Evolutionary conservation across 2,113 vertebrate genomes (phyloP).

Genomic region (Phalacrocorax pelagicus): DNA sequence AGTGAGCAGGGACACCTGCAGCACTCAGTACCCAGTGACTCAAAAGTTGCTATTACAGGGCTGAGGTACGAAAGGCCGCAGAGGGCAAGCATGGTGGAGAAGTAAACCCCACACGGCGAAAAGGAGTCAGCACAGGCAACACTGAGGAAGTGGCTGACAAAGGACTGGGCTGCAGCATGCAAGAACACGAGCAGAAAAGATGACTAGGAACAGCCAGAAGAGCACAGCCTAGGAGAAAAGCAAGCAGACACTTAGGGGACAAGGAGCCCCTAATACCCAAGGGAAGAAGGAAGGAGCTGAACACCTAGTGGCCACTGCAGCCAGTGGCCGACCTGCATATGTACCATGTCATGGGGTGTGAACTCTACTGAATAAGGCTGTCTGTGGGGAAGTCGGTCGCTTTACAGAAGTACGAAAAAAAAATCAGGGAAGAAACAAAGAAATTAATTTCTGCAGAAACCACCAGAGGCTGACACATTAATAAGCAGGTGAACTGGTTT

Average conservation of each 20-base stretch:
- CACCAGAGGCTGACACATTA: neutral
- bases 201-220: neutral
- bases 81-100: neutral
- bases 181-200: neutral
- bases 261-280: rapidly evolving
- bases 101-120: rapidly evolving
- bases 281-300: neutral
- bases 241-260: neutral
- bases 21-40: too few relatives aligned
- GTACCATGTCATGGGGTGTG: neutral
- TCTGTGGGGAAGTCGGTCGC: neutral
- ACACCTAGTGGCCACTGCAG: rapidly evolving
- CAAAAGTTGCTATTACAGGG: neutral
- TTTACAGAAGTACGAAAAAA: neutral
- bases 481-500: neutral
- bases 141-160: neutral
- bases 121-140: neutral
- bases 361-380: neutral
- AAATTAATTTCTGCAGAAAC: neutral
- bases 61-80: neutral
- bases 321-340: neutral
- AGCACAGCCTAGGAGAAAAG: neutral
- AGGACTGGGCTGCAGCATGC: neutral
- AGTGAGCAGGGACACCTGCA: neutral
- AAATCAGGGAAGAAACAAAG: neutral